phyloP scores from a whole-genome alignment of 1,140 invertebrate species.

The Zaprionus davidi region DNA sequence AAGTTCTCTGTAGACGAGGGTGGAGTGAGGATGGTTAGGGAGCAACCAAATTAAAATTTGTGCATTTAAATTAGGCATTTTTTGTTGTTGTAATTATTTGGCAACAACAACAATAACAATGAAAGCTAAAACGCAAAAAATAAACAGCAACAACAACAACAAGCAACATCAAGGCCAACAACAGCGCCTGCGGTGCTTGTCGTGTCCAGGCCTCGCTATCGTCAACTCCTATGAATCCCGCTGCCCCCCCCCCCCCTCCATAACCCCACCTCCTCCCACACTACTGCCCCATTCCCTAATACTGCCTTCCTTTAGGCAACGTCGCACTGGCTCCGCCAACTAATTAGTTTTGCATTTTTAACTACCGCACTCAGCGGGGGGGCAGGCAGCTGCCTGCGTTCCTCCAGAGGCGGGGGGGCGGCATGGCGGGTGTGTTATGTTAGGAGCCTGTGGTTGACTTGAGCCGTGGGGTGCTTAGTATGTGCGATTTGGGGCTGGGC shows the following conservation, averaged over 20 bases:
- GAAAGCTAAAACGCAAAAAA: background rate
- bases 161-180: slow-evolving; percentile 28
- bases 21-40: background rate
- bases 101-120: slow-evolving; percentile 7
- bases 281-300: background rate
- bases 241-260: background rate
- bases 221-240: slow-evolving; percentile 13
- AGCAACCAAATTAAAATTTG: background rate
- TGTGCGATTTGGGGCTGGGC: slow-evolving; percentile 28
- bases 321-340: slow-evolving; percentile 24
- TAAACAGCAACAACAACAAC: background rate
- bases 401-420: background rate
- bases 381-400: background rate
- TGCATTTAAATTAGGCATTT: slow-evolving; percentile 9
- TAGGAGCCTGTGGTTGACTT: slow-evolving; percentile 1
- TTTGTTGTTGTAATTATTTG: slow-evolving; percentile 8
- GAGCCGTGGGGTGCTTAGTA: background rate
- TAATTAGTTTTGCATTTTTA: slow-evolving; percentile 74
- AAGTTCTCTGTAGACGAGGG: background rate
- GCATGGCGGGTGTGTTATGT: background rate
- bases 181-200: slow-evolving; percentile 15
- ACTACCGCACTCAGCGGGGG: slow-evolving; percentile 48
- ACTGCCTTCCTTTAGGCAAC: slow-evolving; percentile 3
- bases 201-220: slow-evolving; percentile 22
- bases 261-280: too few relatives aligned